Conservation (phyloP, 1,140 invertebrate genomes). For the Nymphalis io region DNA sequence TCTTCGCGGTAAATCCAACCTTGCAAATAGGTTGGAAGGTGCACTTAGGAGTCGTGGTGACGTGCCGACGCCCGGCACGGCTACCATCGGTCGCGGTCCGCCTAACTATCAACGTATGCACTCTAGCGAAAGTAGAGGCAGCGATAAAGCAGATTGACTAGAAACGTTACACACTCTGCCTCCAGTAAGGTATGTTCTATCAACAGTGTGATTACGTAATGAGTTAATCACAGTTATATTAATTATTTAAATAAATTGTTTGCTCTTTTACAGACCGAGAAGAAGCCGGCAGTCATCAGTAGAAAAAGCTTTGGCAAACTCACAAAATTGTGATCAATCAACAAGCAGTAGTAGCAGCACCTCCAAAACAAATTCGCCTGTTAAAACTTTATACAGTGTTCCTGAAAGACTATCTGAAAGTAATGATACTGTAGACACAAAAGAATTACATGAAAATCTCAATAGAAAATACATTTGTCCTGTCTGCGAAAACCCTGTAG, state of each 20-base stretch:
- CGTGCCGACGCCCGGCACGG: constrained; percentile 84
- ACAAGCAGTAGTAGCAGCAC: constrained; percentile 56
- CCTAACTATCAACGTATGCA: constrained; percentile 91
- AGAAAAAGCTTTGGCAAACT: constrained; percentile 61
- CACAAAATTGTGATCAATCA: constrained; percentile 86
- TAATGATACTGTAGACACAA: constrained; percentile 62
- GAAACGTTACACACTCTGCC: constrained; percentile 82
- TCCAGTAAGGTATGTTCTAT: constrained; percentile 68
- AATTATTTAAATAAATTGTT: not conserved
- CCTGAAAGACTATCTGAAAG: constrained; percentile 70
- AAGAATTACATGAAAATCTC: constrained; percentile 43
- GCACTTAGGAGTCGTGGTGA: constrained; percentile 78
- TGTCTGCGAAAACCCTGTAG: constrained; percentile 74
- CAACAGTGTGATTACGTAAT: not conserved
- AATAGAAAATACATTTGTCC: constrained; percentile 61
- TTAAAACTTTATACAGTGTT: constrained; percentile 66
- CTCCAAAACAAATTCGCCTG: constrained; percentile 63
- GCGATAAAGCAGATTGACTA: constrained; percentile 91
- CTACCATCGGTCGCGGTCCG: constrained; percentile 82
- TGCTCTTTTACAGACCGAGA: constrained; percentile 62
- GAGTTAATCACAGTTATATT: not conserved
- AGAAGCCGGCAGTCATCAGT: constrained; percentile 70
- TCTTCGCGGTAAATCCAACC: constrained; percentile 88
- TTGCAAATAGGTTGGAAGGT: constrained; percentile 73
- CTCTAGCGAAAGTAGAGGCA: constrained; percentile 89